Conservation (phyloP, 2,797 vertebrate species). For the Aphelocoma californica region DNA sequence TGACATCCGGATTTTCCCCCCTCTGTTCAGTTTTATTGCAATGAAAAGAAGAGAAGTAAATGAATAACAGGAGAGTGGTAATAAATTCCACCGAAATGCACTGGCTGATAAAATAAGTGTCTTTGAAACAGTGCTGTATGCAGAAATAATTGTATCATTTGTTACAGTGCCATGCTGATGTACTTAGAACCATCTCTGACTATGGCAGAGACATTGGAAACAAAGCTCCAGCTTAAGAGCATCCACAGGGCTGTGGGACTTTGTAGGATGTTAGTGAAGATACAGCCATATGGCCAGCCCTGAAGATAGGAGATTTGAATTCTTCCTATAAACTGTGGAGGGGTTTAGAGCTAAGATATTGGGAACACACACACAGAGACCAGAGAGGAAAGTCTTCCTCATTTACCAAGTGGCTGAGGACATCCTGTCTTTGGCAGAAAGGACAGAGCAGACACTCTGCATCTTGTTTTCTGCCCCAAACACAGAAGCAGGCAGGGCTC, state of each 20-base stretch:
- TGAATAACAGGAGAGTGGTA: conserved; percentile 51
- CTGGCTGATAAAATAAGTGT: conserved; percentile 59
- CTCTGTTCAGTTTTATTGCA: conserved; percentile 55
- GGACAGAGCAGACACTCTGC: not conserved
- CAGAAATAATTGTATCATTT: conserved; percentile 61
- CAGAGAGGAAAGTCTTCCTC: not conserved
- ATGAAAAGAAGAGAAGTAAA: conserved; percentile 65
- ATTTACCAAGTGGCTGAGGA: not conserved
- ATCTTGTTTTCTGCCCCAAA: not conserved
- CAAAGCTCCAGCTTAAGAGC: conserved; percentile 19
- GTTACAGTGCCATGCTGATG: conserved; percentile 24
- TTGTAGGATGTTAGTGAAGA: not conserved
- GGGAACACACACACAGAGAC: not conserved
- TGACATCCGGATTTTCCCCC: conserved; percentile 41
- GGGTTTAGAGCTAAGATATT: not conserved
- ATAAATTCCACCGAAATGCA: conserved; percentile 56
- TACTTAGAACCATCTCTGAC: conserved; percentile 22
- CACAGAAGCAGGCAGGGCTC: not conserved
- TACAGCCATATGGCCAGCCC: not conserved
- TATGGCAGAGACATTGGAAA: not conserved
- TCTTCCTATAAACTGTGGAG: not conserved
- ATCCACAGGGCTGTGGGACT: not conserved
- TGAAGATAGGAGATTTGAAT: not conserved
- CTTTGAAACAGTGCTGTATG: conserved; percentile 48
- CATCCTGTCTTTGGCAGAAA: not conserved